Base-by-base conservation (phyloP, 2,888 invertebrate genomes). In the Diarsia rubi region DNA sequence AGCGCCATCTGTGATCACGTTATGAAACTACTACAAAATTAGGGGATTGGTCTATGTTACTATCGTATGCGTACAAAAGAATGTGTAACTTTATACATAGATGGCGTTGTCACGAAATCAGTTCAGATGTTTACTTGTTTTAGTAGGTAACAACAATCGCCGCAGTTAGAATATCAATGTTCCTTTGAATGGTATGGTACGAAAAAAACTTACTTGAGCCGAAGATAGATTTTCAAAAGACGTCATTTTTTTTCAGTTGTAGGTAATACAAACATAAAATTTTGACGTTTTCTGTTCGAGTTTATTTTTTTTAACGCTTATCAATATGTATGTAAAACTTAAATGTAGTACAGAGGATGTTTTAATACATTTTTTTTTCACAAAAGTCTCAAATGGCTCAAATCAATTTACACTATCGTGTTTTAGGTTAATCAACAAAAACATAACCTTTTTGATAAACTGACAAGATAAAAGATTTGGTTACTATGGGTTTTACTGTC, bases 211-310 rank as follows among this genome's bases (percentile, higher is more conserved):
- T 90, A 95, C 95, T 90, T 95, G 94, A 63, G 83, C 75, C 31
- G 87, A 79, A 37, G 93, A 86, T 79, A 95, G 85, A 73, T 86
- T 90, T 79, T 94, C 93, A 83, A 92, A 94, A 49, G 88, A 79
- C 42, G 92, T 84, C 94, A 94, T 94, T 81, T 73, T 79, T 21
- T 12, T 0, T 57, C 12, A 42, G 4, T 14, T 6, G n/a, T n/a
- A n/a, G n/a, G n/a, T n/a, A 84, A 72, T 69, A 66, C 57, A 73
- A 54, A 74, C n/a, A 64, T n/a, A n/a, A n/a, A n/a, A n/a, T n/a
- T n/a, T n/a, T n/a, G 19, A 12, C 14, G 14, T 12, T 9, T 4
- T 54, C 24, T 0, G 54, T 44, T 57, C 49, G 31, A 12, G 31
- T 42, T 47, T 47, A 14, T 52, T 21, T 5, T 37, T 49, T 47